These are phyloP conservation scores for Leptopterna dolabrata DNA, from an alignment of 2,888 invertebrate species.

Conservation along the genomic window DNA sequence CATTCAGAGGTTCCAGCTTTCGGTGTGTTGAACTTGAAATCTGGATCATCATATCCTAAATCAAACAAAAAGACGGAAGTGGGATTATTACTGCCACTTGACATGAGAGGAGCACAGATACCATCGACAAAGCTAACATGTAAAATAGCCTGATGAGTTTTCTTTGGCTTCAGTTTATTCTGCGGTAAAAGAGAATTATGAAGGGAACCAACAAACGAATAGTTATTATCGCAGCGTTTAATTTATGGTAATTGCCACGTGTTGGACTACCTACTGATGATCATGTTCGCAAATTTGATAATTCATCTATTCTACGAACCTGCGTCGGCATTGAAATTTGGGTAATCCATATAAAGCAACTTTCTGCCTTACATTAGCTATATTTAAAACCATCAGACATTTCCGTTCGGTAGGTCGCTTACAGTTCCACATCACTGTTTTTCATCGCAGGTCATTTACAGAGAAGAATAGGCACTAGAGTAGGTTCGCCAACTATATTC, in stretches of 20 bases:
- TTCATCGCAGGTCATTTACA: too few relatives aligned
- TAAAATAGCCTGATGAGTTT: neutral
- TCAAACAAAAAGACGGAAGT: neutral
- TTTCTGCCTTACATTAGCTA: neutral
- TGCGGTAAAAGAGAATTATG: neutral
- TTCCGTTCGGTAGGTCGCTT: too few relatives aligned
- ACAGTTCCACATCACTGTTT: too few relatives aligned
- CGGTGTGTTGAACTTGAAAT: constrained; percentile 13
- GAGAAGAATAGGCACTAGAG: too few relatives aligned
- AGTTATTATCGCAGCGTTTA: constrained; percentile 32
- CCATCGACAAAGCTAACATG: neutral
- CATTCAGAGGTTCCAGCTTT: constrained; percentile 25
- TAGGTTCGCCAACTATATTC: too few relatives aligned
- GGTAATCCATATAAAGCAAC: too few relatives aligned
- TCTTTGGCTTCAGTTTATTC: neutral
- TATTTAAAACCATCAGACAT: too few relatives aligned
- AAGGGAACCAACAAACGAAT: neutral
- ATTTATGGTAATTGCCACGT: constrained; percentile 12
- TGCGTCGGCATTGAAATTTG: neutral
- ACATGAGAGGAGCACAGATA: neutral
- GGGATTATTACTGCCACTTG: neutral
- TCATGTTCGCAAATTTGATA: neutral
- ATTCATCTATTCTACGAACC: neutral
- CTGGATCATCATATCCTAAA: constrained; percentile 31
- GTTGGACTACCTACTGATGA: neutral